phyloP scores from a whole-genome alignment of 2,113 vertebrate species.

The Parus major region DNA sequence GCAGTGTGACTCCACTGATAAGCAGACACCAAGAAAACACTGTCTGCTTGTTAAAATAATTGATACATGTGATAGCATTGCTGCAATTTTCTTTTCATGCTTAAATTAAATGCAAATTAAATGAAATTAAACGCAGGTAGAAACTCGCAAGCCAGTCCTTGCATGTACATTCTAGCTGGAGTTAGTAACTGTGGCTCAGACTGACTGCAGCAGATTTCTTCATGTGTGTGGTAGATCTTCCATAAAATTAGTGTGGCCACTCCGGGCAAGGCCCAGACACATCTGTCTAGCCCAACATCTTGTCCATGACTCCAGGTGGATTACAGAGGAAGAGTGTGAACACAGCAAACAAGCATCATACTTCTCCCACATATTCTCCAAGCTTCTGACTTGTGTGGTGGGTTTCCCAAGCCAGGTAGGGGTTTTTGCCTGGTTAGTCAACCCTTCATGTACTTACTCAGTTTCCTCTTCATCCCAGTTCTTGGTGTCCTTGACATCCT shows the following conservation, averaged over 20 bases:
- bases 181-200: background rate
- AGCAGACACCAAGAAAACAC: background rate
- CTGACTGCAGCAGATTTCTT: background rate
- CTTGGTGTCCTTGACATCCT: background rate
- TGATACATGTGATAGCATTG: background rate
- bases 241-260: accelerated
- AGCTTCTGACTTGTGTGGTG: background rate
- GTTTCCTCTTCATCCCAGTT: background rate
- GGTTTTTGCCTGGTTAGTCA: background rate
- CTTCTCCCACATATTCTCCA: background rate
- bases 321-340: background rate
- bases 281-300: background rate
- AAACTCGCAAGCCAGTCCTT: accelerated
- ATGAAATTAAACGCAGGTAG: background rate
- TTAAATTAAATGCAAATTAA: background rate
- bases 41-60: background rate
- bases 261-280: background rate
- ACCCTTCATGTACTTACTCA: background rate
- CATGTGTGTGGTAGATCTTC: background rate
- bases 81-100: background rate
- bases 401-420: background rate
- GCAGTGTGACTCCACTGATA: background rate
- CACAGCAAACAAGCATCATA: background rate
- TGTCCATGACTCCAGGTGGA: background rate
- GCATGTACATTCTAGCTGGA: background rate